Percentiles rank a stretch among this genome's conserved stretches.
These are phyloP conservation scores for Scolopax bukidnonensis DNA, from an alignment of 2,797 vertebrate genomes.

Conservation along the genomic window DNA sequence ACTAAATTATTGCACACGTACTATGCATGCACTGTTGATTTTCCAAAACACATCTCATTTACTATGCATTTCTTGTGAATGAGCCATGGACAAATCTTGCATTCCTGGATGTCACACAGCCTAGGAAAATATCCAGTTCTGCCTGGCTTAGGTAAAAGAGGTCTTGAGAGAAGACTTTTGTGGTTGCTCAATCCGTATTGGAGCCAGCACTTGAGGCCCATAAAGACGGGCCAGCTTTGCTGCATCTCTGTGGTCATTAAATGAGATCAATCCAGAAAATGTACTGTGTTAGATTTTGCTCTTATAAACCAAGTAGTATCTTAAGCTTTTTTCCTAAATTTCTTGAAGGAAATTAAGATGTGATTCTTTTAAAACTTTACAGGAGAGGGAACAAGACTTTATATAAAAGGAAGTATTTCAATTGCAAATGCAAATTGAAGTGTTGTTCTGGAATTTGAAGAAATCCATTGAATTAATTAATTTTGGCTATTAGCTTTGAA, in stretches of 20 bases:
- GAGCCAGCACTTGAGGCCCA: not conserved
- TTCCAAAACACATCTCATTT: constrained; percentile 55
- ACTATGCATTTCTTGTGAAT: constrained; percentile 34
- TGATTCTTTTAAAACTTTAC: not conserved
- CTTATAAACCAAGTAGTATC: not conserved
- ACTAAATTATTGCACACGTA: constrained; percentile 46
- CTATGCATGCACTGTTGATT: constrained; percentile 21
- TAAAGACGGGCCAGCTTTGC: not conserved
- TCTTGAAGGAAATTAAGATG: not conserved
- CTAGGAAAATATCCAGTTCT: constrained; percentile 27
- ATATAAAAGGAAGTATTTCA: not conserved
- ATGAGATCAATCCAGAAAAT: not conserved
- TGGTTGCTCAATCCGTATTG: not conserved
- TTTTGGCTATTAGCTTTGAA: not conserved
- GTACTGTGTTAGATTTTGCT: not conserved
- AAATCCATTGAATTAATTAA: not conserved
- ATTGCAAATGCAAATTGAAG: not conserved
- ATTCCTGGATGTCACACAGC: not conserved
- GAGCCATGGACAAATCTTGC: constrained; percentile 27
- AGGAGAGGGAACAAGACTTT: not conserved
- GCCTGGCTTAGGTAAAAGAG: constrained; percentile 26
- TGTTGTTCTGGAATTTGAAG: not conserved
- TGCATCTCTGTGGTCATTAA: not conserved
- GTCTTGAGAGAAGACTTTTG: not conserved
- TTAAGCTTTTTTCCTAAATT: not conserved